Base-by-base conservation (phyloP, 2,113 vertebrate genomes). In the Tragulus kanchil region DNA sequence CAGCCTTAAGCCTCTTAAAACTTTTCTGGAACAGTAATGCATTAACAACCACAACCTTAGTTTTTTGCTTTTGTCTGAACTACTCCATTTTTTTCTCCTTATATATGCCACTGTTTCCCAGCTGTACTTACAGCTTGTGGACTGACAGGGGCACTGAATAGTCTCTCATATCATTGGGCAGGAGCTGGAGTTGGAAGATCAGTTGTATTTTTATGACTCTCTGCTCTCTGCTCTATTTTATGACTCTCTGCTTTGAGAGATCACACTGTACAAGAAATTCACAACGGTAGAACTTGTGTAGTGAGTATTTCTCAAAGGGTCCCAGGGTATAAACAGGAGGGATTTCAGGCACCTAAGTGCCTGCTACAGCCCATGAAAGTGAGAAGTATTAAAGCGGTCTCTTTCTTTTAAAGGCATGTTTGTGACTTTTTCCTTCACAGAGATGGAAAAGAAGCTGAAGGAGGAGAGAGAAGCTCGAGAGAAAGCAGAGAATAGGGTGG, bases 391-490 rank as follows among this genome's bases (percentile, higher is more conserved):
- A 65, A 92, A 81, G 1, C 92, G 36, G 31, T 94, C 4, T 93
- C 42, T 92, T 89, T 88, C 25, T n/a, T 62, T 85, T 78, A 96
- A 69, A 61, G 95, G 28, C 86, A 50, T 81, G 21, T 91, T 93
- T 82, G 16, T 78, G 83, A 48, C 50, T 95, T 61, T 36, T 96
- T 92, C 25, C 90, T 83, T 28, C 96, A 89, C 97, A 99, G 99
- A 99, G 97, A 99, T 99, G 98, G 99, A 99, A 98, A 99, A 99
- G 98, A 99, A 99, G 98, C 98, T 99, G 97, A 99, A 99, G 4
- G 99, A 99, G 98, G 99, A 99, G 97, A 99, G 99, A 28, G 99
- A 99, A 92, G 99, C 99, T 52, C 99, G 99, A 97, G 99, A 99
- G 98, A 99, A 99, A 94, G 99, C 99, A 23, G 99, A 99, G 98